Conservation (phyloP, 1,140 invertebrate genomes). For the Agrypnia vestita region DNA sequence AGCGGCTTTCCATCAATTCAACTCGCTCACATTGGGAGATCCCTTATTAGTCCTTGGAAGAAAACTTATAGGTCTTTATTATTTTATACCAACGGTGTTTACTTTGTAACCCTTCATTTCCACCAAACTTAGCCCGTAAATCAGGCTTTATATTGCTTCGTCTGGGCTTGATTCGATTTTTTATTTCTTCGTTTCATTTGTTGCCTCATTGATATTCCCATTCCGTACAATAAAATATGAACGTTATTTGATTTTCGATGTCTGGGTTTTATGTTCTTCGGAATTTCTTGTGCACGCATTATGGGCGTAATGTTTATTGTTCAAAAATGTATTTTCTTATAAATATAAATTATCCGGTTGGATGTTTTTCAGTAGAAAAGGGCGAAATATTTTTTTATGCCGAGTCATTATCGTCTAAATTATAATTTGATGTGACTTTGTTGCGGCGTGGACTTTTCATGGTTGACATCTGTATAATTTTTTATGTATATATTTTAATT, state of each 20-base stretch:
- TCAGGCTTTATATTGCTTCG: constrained; percentile 35
- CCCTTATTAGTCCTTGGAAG: constrained; percentile 3
- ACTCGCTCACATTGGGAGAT: not conserved
- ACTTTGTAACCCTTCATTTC: constrained; percentile 35
- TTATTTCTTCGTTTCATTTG: constrained; percentile 39
- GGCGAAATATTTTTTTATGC: not conserved
- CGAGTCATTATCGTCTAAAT: constrained; percentile 9
- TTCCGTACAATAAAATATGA: constrained; percentile 42
- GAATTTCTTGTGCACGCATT: constrained; percentile 29
- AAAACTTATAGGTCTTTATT: constrained; percentile 17
- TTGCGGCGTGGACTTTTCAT: too few relatives aligned
- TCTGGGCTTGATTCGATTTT: constrained; percentile 38
- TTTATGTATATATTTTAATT: too few relatives aligned
- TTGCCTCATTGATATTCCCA: constrained; percentile 41
- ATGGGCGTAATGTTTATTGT: constrained; percentile 21
- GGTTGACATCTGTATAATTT: too few relatives aligned
- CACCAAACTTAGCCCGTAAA: constrained; percentile 33
- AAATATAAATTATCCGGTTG: constrained; percentile 11
- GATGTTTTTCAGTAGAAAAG: not conserved
- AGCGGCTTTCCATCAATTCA: not conserved
- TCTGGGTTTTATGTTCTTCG: constrained; percentile 23
- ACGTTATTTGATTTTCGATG: constrained; percentile 39
- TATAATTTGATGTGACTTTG: constrained; percentile 1
- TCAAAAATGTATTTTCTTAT: constrained; percentile 17
- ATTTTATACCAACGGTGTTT: constrained; percentile 19